Evolutionary conservation across 2,113 vertebrate species (phyloP).

Genomic region (Acrocephalus arundinaceus): DNA sequence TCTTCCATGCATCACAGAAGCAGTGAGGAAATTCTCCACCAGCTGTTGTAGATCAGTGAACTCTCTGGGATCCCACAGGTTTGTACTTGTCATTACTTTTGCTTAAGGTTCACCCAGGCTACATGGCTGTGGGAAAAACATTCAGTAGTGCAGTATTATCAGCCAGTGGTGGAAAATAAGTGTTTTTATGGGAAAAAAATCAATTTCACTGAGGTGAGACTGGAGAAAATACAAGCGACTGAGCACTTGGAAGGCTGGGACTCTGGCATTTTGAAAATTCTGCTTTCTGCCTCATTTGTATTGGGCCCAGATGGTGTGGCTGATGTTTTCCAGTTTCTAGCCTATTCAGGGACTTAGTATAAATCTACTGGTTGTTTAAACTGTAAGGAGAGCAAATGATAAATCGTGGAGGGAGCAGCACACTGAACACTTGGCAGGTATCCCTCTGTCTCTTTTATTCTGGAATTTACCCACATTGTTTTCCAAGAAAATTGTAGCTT

Average conservation of each 20-base stretch:
- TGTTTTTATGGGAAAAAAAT: neutral
- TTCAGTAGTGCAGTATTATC: neutral
- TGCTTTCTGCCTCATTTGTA: neutral
- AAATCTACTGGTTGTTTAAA: neutral
- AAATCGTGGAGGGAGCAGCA: neutral
- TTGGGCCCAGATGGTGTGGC: neutral
- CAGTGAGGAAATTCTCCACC: neutral
- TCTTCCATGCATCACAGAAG: neutral
- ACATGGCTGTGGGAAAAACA: neutral
- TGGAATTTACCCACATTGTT: neutral
- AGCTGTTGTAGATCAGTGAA: neutral
- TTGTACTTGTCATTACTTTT: neutral
- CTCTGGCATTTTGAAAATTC: neutral
- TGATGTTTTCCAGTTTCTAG: constrained; percentile 1
- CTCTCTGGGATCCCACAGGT: neutral
- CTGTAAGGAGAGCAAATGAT: neutral
- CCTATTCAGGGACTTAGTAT: neutral
- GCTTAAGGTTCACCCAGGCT: neutral
- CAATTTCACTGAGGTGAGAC: neutral
- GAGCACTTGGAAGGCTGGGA: neutral
- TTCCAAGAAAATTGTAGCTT: neutral
- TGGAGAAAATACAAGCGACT: neutral
- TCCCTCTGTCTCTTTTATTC: neutral
- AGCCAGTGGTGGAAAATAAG: neutral
- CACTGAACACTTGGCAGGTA: neutral